phyloP scores from a whole-genome alignment of 2,797 vertebrate species.

The Sorex maritimensis region DNA sequence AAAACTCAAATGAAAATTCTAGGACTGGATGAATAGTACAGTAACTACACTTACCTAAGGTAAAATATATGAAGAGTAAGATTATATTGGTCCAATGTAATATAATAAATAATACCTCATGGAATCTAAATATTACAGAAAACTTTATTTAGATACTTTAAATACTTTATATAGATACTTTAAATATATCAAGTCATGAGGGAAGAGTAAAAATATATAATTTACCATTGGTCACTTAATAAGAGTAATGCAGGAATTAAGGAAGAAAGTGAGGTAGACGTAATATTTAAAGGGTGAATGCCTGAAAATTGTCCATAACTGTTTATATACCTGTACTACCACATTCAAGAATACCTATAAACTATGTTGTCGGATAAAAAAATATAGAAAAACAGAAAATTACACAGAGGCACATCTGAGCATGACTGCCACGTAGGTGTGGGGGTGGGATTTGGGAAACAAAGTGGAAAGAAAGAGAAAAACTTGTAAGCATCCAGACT shows the following conservation, averaged over 20 bases:
- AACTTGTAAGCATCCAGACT: background rate
- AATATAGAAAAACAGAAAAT: background rate
- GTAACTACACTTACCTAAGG: conserved; percentile 41
- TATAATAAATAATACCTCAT: background rate
- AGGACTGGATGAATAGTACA: background rate
- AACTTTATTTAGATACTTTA: background rate
- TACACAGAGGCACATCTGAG: background rate
- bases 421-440: background rate
- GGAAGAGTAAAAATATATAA: background rate
- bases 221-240: background rate
- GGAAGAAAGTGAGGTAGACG: background rate
- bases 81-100: background rate
- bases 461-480: background rate
- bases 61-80: background rate
- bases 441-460: no score
- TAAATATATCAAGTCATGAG: background rate
- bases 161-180: background rate
- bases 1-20: conserved; percentile 15
- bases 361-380: background rate
- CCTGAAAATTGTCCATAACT: background rate
- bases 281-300: conserved; percentile 18
- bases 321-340: background rate
- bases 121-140: conserved; percentile 12
- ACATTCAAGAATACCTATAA: conserved; percentile 33
- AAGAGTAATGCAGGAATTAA: background rate